These are phyloP conservation scores for Cantharis nigra DNA, from an alignment of 2,888 invertebrate genomes.

Conservation along the genomic window DNA sequence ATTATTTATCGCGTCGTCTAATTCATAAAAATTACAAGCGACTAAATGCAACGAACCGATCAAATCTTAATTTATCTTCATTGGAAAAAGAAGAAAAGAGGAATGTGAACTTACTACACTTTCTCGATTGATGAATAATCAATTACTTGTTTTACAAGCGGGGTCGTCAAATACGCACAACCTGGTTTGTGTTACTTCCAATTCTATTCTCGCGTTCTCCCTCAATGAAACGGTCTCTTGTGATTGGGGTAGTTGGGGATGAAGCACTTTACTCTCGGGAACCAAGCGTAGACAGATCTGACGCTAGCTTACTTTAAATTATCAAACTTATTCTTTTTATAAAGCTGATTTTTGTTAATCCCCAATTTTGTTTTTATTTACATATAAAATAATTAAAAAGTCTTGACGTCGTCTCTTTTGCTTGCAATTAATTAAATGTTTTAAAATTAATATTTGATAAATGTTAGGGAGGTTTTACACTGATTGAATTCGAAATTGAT, in stretches of 20 bases:
- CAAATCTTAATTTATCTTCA: conserved; percentile 55
- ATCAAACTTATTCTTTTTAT: conserved; percentile 9
- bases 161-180: conserved; percentile 51
- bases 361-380: conserved; percentile 13
- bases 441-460: conserved; percentile 3
- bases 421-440: not conserved
- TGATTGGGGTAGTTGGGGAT: conserved; percentile 42
- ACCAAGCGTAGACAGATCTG: conserved; percentile 32
- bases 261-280: conserved; percentile 30
- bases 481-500: conserved; percentile 43
- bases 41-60: conserved; percentile 52
- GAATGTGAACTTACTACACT: conserved; percentile 51
- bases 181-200: conserved; percentile 54
- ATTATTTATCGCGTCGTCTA: conserved; percentile 39
- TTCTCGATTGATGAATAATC: conserved; percentile 57
- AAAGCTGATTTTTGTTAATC: conserved; percentile 13
- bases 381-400: not conserved
- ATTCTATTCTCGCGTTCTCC: conserved; percentile 49
- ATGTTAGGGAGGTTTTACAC: conserved; percentile 31
- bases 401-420: not conserved
- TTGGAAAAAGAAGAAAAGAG: conserved; percentile 38
- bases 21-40: conserved; percentile 47
- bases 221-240: conserved; percentile 47
- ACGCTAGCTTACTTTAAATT: conserved; percentile 31
- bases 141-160: conserved; percentile 57